Evolutionary conservation across 92 coral and sea anemone species (phyloP), one percentile per base, ranked within the genome.

Genomic region (Zoanthus gigantus): DNA sequence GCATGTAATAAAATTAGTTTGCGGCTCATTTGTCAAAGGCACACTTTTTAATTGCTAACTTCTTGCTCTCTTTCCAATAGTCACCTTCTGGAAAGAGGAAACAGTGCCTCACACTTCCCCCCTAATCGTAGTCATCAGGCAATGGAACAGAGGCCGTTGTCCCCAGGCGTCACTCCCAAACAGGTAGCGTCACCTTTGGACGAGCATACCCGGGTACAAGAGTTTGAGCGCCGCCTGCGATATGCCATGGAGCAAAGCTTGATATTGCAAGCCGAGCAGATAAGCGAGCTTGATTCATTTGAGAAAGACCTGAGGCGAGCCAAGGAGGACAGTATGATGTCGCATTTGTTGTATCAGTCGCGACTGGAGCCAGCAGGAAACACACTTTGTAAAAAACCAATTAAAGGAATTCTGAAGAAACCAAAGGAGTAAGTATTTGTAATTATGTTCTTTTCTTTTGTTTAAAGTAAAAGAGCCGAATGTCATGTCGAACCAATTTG

Each of bases 181-280:
- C 88, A 88, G 14, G 61, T 37, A 15, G 58, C 90, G 31, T 95
- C 98, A 5, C 95, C 96, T 0, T 88, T 93, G 34, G 98, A 95
- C 78, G 98, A 92, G 71, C 77, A 80, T 6, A 88, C 77, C 74
- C 92, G 97, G 45, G 97, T 92, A 52, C 91, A 92, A 84, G 99
- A 97, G 73, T 97, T 97, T 81, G 99, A 97, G 83, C 89, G 91
- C 72, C 91, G 99, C 72, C 91, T 97, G 29, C 98, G 96, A 17
- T 97, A 92, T 76, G 99, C 99, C 30, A 97, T 97, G 99, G 97
- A 97, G 66, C 99, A 97, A 88, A 97, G 99, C 79, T 71, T 97
- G 77, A 69, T 92, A 72, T 91, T 97, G 29, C 99, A 97, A 75
- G 93, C 93, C 9, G 93, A 90, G 46, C 99, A 97, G 60, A 61